Evolutionary conservation across 2,888 invertebrate species (phyloP).

Genomic region (Arge pagana): DNA sequence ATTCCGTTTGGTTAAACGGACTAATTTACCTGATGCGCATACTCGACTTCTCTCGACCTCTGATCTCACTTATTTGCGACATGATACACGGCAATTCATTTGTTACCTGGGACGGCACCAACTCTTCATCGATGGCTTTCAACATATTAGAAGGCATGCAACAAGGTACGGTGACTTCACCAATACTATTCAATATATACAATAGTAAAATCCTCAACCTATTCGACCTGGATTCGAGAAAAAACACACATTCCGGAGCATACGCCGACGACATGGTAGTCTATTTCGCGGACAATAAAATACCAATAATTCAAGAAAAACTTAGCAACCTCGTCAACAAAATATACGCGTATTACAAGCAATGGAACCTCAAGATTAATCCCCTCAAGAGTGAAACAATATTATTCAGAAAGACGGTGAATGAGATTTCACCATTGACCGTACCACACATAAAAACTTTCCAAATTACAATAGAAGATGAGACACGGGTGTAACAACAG

Average conservation of each 20-base stretch:
- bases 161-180: constrained; percentile 22
- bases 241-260: constrained; percentile 1
- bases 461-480: background rate
- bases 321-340: constrained; percentile 14
- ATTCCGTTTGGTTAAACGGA: constrained; percentile 16
- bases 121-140: too few species aligned
- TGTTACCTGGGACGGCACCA: too few species aligned
- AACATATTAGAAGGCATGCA: too few species aligned
- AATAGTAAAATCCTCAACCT: constrained; percentile 18
- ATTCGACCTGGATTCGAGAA: constrained; percentile 13
- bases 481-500: background rate
- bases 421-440: background rate
- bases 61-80: too few species aligned
- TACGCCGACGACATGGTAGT: constrained; percentile 27
- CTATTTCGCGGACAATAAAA: constrained; percentile 6
- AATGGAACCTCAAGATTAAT: constrained; percentile 25
- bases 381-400: constrained; percentile 23
- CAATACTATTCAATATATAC: constrained; percentile 25
- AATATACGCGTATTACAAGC: constrained; percentile 3
- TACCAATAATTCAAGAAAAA: background rate
- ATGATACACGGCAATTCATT: too few species aligned
- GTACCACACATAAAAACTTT: too few species aligned
- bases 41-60: too few species aligned
- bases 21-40: too few species aligned
- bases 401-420: constrained; percentile 9